Conservation (phyloP, 2,797 vertebrate genomes). For the Onychomys leucogaster region DNA sequence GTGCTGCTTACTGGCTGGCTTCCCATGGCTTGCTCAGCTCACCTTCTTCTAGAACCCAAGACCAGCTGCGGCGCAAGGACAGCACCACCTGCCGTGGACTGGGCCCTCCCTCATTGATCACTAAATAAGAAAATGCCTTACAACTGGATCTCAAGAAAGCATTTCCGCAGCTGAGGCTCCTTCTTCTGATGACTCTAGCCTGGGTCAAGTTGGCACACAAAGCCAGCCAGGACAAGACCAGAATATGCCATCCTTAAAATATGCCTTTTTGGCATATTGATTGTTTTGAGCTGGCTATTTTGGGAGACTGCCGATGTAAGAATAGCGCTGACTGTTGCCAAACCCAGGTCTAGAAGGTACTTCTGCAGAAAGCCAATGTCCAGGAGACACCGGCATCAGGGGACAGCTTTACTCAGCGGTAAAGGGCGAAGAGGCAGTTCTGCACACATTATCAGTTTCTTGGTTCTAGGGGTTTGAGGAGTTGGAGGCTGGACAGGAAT, state of each 20-base stretch:
- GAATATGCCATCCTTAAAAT: background rate
- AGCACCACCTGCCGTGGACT: too few species aligned
- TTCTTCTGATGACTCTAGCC: background rate
- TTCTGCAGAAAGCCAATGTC: background rate
- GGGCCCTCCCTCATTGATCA: background rate
- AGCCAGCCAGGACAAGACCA: background rate
- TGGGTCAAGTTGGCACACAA: background rate
- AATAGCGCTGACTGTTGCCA: background rate
- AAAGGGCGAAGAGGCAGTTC: background rate
- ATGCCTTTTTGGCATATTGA: background rate
- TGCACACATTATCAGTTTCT: background rate
- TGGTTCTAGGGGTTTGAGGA: too few species aligned
- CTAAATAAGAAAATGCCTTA: background rate
- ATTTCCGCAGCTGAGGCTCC: background rate
- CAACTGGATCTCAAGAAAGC: background rate
- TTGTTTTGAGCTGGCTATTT: background rate
- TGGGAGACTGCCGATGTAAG: constrained; percentile 4
- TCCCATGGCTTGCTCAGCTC: background rate
- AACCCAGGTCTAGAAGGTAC: background rate
- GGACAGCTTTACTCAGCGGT: background rate
- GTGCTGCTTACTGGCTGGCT: background rate
- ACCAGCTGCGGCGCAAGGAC: background rate
- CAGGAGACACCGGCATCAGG: background rate
- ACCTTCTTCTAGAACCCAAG: background rate
- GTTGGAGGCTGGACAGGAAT: background rate